Conservation (phyloP, 1,140 invertebrate species). For the Leptinotarsa defecta region DNA sequence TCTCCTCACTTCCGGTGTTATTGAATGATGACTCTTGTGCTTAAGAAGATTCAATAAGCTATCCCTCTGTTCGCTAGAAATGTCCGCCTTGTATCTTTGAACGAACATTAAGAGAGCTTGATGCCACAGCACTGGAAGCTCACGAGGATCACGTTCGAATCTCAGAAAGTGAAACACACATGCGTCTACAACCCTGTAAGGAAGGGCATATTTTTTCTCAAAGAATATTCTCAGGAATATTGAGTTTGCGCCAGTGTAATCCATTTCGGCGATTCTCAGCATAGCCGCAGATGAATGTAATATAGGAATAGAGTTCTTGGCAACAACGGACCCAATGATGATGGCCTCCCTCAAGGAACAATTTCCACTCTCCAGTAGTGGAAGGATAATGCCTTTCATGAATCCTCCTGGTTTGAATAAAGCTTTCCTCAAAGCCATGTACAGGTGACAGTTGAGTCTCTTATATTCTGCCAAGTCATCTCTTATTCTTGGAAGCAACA, state of each 20-base stretch:
- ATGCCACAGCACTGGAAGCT: slow-evolving; percentile 96
- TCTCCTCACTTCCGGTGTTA: slow-evolving; percentile 83
- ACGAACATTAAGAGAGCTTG: slow-evolving; percentile 92
- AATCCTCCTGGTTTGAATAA: slow-evolving; percentile 98
- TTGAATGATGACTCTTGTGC: slow-evolving; percentile 77
- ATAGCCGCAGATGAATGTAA: slow-evolving; percentile 96
- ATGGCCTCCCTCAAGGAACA: slow-evolving; percentile 95
- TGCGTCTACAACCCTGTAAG: slow-evolving; percentile 93
- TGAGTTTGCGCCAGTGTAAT: slow-evolving; percentile 95
- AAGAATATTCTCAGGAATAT: slow-evolving; percentile 94
- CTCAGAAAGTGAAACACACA: slow-evolving; percentile 95
- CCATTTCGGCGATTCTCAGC: slow-evolving; percentile 96
- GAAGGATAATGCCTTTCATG: slow-evolving; percentile 81
- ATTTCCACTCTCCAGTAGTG: slow-evolving; percentile 71
- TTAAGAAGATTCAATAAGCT: slow-evolving; percentile 78
- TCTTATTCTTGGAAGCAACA: slow-evolving; percentile 88
- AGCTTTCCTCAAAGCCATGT: slow-evolving; percentile 90
- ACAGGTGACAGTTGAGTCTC: slow-evolving; percentile 95
- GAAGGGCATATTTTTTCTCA: slow-evolving; percentile 98
- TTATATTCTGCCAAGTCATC: slow-evolving; percentile 97
- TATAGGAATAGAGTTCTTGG: slow-evolving; percentile 91
- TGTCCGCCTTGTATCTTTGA: slow-evolving; percentile 93
- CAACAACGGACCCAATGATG: slow-evolving; percentile 90
- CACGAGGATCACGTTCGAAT: slow-evolving; percentile 81
- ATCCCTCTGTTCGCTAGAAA: slow-evolving; percentile 91